Evolutionary conservation across 2,888 invertebrate genomes (phyloP), one percentile per base, ranked within the genome.

Genomic region (Meteorus cinctellus): DNA sequence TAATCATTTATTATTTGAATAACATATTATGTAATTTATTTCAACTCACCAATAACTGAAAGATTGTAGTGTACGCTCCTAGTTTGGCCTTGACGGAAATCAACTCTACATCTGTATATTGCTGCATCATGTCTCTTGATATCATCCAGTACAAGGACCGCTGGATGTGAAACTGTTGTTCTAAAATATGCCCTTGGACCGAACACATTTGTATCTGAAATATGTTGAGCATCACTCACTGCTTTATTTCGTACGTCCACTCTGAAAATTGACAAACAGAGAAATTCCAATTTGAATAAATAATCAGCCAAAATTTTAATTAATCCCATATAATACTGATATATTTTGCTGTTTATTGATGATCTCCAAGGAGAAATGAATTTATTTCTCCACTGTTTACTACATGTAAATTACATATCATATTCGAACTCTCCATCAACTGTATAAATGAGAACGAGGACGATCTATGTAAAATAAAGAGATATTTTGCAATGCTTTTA

Each of bases 51-150:
- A 87, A 96, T 95, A 82, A 97, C 96, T 80, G 96, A 96, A 86
- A 97, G 94, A 91, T 96, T 96, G 91, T 96, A 96, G 87, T 95
- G 93, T 90, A 96, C 95, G 91, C 95, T 96, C 89, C 96, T 94
- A 78, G 97, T 96, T 90, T 96, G 96, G 80, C 96, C 95, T 90
- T 96, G 96, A 80, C 95, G 92, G 91, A 96, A 97, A 92, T 97
- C 97, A 82, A 97, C 95, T 80, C 97, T 92, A 90, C 97, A 97
- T 80, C 97, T 93, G 91, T 97, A 97, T 83, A 96, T 93, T 85
- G 96, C 96, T 89, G 97, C 96, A 90, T 97, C 97, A 87, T 94
- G 94, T 66, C 96, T 92, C 90, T 95, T 94, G 86, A 97, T 95
- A 91, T 96, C 95, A 86, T 95, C 96, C 77, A 97, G 92, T 55